Conservation (phyloP, 2,113 vertebrate species). For the Platichthys stellatus region DNA sequence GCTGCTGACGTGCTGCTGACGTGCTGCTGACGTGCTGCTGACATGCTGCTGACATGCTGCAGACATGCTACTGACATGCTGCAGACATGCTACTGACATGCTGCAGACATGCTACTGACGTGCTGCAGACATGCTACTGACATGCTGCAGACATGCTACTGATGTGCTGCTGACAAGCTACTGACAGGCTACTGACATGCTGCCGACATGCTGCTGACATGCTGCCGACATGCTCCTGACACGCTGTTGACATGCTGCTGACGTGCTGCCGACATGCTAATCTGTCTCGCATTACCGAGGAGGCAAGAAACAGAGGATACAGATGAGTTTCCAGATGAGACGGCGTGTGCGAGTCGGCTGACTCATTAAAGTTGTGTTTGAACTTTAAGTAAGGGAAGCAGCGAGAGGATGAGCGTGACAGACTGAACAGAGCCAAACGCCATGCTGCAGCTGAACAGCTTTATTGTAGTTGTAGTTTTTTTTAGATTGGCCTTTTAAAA, state of each 20-base stretch:
- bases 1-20: constrained; percentile 13
- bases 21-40: neutral
- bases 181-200: no score
- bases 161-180: constrained; percentile 17
- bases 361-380: constrained; percentile 36
- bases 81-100: neutral
- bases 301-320: constrained; percentile 31
- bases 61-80: constrained; percentile 9
- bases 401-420: constrained; percentile 24
- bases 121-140: constrained; percentile 18
- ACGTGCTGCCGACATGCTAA: constrained; percentile 24
- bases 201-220: neutral
- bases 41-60: constrained; percentile 2
- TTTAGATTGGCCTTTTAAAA: no score
- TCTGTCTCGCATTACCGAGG: constrained; percentile 30
- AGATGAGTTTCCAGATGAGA: constrained; percentile 31
- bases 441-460: neutral
- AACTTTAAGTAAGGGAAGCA: neutral
- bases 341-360: neutral
- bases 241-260: constrained; percentile 16
- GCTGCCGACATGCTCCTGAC: constrained; percentile 12
- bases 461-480: no score
- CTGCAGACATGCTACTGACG: neutral
- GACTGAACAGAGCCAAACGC: neutral
- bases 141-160: constrained; percentile 12